Percentiles rank a stretch among this genome's conserved stretches.
phyloP scores from a whole-genome alignment of 1,140 invertebrate genomes.

The Atta colombica region DNA sequence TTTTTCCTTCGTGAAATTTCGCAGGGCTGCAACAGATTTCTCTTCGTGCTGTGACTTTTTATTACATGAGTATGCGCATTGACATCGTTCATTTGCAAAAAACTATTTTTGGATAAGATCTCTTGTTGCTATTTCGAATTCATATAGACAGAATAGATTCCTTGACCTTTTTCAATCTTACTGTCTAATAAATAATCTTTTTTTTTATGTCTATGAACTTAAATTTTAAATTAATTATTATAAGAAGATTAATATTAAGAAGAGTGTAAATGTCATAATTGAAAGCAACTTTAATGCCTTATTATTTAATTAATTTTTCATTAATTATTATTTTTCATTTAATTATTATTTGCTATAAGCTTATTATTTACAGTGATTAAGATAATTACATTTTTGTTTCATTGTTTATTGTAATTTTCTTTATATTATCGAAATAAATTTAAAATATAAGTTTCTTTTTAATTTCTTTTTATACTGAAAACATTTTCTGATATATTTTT shows the following conservation, averaged over 20 bases:
- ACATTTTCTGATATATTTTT: background rate
- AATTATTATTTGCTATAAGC: background rate
- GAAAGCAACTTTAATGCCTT: background rate
- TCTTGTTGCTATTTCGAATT: constrained; percentile 45
- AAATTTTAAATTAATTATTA: background rate
- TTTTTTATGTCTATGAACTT: background rate
- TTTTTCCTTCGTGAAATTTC: constrained; percentile 20
- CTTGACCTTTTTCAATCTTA: background rate
- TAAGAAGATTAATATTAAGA: background rate
- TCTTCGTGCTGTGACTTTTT: constrained; percentile 1
- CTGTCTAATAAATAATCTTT: background rate
- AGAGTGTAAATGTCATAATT: background rate
- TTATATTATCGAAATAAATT: background rate
- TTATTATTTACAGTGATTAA: background rate
- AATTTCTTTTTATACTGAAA: background rate
- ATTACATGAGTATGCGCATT: constrained; percentile 9
- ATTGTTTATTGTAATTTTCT: constrained; percentile 3
- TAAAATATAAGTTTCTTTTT: background rate
- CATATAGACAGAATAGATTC: constrained; percentile 45
- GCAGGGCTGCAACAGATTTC: constrained; percentile 22
- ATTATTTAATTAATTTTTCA: constrained; percentile 1
- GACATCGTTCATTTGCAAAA: constrained; percentile 3
- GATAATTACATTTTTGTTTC: background rate
- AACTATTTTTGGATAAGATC: constrained; percentile 40
- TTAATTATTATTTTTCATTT: background rate